Percentiles rank a stretch among this genome's conserved stretches.
phyloP scores from a whole-genome alignment of 2,113 vertebrate genomes.

The Barbus barbus region DNA sequence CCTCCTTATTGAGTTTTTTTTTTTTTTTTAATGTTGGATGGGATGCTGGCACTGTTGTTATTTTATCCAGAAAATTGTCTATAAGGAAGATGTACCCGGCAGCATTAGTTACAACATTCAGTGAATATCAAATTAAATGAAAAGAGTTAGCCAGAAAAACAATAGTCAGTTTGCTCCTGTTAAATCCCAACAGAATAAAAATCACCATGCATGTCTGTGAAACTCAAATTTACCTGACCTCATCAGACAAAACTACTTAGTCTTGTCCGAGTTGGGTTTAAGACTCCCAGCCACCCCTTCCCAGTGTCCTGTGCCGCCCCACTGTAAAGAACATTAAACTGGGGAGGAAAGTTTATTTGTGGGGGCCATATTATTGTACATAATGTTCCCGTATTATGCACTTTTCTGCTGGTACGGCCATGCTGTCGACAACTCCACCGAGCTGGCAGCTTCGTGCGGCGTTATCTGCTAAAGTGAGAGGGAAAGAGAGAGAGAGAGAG shows the following conservation, averaged over 20 bases:
- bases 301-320: background rate
- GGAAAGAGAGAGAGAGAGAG: constrained; percentile 38
- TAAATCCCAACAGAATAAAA: background rate
- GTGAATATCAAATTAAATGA: background rate
- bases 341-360: constrained; percentile 47
- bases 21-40: background rate
- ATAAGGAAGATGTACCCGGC: background rate
- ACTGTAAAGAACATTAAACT: background rate
- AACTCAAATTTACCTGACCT: background rate
- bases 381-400: constrained; percentile 33
- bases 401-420: constrained; percentile 42
- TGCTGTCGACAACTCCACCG: constrained; percentile 43
- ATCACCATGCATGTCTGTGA: background rate
- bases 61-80: background rate
- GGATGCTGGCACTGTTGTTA: background rate
- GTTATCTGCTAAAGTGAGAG: constrained; percentile 50
- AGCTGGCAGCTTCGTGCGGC: constrained; percentile 23
- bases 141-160: background rate
- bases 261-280: background rate
- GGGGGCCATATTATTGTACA: constrained; percentile 26
- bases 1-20: background rate
- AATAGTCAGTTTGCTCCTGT: background rate
- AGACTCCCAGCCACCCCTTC: background rate
- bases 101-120: background rate
- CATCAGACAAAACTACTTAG: background rate